A percentile compares a stretch with the other conserved stretches of the same genome.
phyloP scores from a whole-genome alignment of 2,113 vertebrate genomes.

The Tachysurus vachellii region DNA sequence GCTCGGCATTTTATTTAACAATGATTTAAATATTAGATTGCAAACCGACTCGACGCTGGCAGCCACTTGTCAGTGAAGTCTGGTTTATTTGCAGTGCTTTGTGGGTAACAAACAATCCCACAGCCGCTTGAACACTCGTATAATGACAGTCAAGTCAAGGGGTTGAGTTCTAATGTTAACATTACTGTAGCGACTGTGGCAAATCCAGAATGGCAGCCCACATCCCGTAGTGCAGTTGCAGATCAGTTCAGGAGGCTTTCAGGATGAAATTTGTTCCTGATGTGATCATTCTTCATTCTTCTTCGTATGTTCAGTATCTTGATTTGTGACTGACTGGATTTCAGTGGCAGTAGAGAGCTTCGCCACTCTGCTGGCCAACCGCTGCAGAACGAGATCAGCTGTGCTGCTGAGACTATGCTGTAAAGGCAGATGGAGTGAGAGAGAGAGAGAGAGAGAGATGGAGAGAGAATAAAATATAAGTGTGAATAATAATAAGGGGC shows the following conservation, averaged over 20 bases:
- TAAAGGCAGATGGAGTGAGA: not conserved
- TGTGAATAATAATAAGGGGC: not conserved
- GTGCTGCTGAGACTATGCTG: constrained; percentile 73
- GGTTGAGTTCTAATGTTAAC: too few relatives aligned
- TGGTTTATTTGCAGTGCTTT: not conserved
- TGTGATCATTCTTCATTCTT: not conserved
- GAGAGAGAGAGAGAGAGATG: not conserved
- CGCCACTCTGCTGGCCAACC: constrained; percentile 62
- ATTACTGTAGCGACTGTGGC: not conserved
- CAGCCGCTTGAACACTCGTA: not conserved
- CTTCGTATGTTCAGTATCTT: constrained; percentile 40
- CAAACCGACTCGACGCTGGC: not conserved
- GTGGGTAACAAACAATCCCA: not conserved
- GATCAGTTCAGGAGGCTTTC: not conserved
- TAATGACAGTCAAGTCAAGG: not conserved
- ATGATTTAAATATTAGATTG: not conserved
- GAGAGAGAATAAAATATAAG: not conserved
- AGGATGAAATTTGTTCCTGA: not conserved
- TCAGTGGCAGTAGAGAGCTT: constrained; percentile 49
- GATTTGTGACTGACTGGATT: constrained; percentile 35
- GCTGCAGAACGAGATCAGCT: constrained; percentile 68
- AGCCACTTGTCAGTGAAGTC: not conserved
- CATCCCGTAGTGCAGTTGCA: not conserved
- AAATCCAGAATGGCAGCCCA: not conserved
- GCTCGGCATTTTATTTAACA: not conserved